Evolutionary conservation across 2,888 invertebrate genomes (phyloP).

Genomic region (Watsonalla cultraria): DNA sequence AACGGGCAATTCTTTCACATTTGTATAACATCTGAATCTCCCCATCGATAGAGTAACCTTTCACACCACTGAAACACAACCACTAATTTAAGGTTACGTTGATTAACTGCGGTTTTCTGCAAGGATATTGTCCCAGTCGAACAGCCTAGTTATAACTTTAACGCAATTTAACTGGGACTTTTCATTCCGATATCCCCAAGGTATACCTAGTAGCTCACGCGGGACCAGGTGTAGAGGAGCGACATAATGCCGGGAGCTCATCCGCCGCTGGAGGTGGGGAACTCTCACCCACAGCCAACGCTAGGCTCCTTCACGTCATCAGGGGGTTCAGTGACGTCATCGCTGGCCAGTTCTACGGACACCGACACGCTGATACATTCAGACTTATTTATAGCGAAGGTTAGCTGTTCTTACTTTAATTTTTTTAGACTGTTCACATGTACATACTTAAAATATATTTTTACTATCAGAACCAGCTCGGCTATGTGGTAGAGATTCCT

Average conservation of each 20-base stretch:
- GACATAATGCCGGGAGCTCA: slow-evolving; percentile 84
- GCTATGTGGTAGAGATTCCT: too few species aligned
- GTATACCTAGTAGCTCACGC: slow-evolving; percentile 94
- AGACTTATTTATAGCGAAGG: slow-evolving; percentile 87
- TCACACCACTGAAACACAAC: too few species aligned
- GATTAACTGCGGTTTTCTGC: too few species aligned
- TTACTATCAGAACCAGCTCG: too few species aligned
- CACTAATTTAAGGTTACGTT: too few species aligned
- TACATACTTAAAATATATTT: too few species aligned
- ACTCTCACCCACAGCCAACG: slow-evolving; percentile 85
- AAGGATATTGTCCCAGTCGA: neutral
- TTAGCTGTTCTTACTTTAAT: slow-evolving; percentile 59
- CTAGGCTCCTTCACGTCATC: slow-evolving; percentile 85
- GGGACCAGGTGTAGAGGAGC: slow-evolving; percentile 93
- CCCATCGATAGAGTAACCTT: too few species aligned
- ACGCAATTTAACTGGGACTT: neutral
- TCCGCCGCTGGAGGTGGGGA: slow-evolving; percentile 75
- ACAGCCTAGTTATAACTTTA: neutral
- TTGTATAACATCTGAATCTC: too few species aligned
- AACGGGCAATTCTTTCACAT: too few species aligned
- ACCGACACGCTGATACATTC: slow-evolving; percentile 94
- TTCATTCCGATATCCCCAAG: slow-evolving; percentile 58
- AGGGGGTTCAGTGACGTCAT: slow-evolving; percentile 89
- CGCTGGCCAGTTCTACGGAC: slow-evolving; percentile 95
- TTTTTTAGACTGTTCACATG: too few species aligned